Evolutionary conservation across 2,113 vertebrate genomes (phyloP), one percentile per base, ranked within the genome.

Genomic region (Colistium nudipinnis): DNA sequence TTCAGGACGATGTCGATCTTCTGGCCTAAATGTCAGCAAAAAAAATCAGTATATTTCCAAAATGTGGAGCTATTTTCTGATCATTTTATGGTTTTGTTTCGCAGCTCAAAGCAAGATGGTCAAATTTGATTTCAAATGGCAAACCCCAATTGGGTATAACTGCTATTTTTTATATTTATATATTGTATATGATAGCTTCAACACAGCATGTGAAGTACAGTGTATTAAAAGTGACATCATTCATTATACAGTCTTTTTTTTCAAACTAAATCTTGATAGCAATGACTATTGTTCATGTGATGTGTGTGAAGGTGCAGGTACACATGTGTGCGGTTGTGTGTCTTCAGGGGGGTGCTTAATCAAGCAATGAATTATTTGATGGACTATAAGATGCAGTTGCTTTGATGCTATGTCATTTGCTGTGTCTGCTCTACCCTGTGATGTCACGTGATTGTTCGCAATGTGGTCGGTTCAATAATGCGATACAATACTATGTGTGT

Each of bases 381-480:
- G 27, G 49, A 28, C 27, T 36, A 4, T 41, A 61, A 47, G 41
- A 54, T 54, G 45, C 24, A 22, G 7, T 67, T 47, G 8, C 36
- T 31, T n/a, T 51, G 16, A 12, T 62, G 17, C 39, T 3, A 7
- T 33, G 36, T 39, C 43, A 56, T 35, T 45, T 61, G 59, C 44
- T 71, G 16, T 1, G 6, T 48, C 47, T 60, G 61, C 54, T 66
- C 48, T 22, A 27, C 28, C 39, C 44, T 59, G 49, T 38, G 30
- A 57, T 22, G 30, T 35, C 72, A 76, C 4, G 9, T 68, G 69
- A 62, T 51, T 56, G 41, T 22, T 67, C 31, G 41, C 12, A 47
- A 48, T 49, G 45, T 31, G 7, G 11, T 19, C 43, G 56, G 59
- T 47, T 39, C 24, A 44, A 55, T 14, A 39, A 19, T 33, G 20